These are phyloP conservation scores for Temnothorax ravouxi DNA, from an alignment of 2,888 invertebrate species.

Conservation along the genomic window DNA sequence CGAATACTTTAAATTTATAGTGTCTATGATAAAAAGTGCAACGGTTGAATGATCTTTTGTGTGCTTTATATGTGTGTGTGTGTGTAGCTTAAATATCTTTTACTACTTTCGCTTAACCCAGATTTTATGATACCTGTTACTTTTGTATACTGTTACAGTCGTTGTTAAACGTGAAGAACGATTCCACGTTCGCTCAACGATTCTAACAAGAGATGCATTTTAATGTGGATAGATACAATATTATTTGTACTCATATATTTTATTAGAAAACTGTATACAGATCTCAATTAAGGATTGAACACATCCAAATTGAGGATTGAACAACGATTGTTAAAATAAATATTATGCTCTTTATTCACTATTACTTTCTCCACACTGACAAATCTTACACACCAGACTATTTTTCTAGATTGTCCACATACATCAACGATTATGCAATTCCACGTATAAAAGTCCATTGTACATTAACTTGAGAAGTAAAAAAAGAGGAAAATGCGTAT, in stretches of 20 bases:
- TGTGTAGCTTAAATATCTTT: conserved; percentile 27
- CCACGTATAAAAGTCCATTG: conserved; percentile 77
- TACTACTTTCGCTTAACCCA: conserved; percentile 61
- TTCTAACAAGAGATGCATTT: neutral
- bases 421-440: conserved; percentile 77
- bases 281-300: conserved; percentile 80
- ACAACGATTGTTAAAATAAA: conserved; percentile 86
- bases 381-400: conserved; percentile 76
- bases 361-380: conserved; percentile 75
- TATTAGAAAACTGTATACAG: conserved; percentile 81
- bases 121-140: conserved; percentile 2
- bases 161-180: neutral
- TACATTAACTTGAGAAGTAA: conserved; percentile 76
- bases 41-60: conserved; percentile 53
- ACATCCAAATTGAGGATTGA: conserved; percentile 82
- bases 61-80: neutral
- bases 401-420: conserved; percentile 78
- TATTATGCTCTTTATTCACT: conserved; percentile 82
- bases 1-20: conserved; percentile 28
- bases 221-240: conserved; percentile 43
- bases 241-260: conserved; percentile 61
- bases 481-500: conserved; percentile 73
- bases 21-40: conserved; percentile 52
- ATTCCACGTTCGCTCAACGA: neutral
- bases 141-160: neutral